Percentiles rank a stretch among this genome's conserved stretches.
phyloP scores from a whole-genome alignment of 2,888 invertebrate genomes.

The Phyto melanocephala region DNA sequence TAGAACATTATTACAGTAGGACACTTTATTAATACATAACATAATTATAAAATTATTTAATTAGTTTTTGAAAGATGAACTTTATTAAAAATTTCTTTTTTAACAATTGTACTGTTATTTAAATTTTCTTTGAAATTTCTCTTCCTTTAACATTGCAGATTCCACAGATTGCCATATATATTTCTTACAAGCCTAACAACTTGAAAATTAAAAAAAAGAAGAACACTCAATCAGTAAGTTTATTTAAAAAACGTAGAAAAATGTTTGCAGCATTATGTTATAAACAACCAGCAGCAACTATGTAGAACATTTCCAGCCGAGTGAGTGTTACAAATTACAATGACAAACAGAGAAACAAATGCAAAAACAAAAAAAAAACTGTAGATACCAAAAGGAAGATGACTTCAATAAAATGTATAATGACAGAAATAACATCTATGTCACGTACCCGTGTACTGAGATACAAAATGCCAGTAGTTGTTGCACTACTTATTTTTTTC shows the following conservation, averaged over 20 bases:
- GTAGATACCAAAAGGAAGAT: slow-evolving; percentile 21
- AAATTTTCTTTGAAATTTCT: too few relatives aligned
- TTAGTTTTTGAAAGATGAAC: too few relatives aligned
- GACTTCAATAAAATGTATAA: not conserved
- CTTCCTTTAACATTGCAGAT: not conserved
- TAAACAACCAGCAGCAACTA: not conserved
- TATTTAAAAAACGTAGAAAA: not conserved
- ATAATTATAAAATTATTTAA: too few relatives aligned
- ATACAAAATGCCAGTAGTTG: slow-evolving; percentile 21
- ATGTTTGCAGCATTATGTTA: not conserved
- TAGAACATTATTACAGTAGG: too few relatives aligned
- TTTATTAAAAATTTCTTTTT: too few relatives aligned
- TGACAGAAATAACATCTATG: slow-evolving; percentile 1
- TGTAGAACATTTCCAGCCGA: slow-evolving; percentile 1
- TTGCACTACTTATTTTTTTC: not conserved
- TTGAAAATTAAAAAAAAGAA: slow-evolving; percentile 6
- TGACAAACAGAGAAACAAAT: not conserved
- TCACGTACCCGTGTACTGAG: slow-evolving; percentile 7
- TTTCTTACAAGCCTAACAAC: not conserved
- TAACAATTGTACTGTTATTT: too few relatives aligned
- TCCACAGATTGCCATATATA: not conserved
- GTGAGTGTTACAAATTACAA: slow-evolving; percentile 14
- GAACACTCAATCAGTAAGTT: not conserved
- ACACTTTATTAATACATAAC: too few relatives aligned
- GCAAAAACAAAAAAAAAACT: not conserved